Evolutionary conservation across 2,888 invertebrate species (phyloP).

Genomic region (Achlya flavicornis): DNA sequence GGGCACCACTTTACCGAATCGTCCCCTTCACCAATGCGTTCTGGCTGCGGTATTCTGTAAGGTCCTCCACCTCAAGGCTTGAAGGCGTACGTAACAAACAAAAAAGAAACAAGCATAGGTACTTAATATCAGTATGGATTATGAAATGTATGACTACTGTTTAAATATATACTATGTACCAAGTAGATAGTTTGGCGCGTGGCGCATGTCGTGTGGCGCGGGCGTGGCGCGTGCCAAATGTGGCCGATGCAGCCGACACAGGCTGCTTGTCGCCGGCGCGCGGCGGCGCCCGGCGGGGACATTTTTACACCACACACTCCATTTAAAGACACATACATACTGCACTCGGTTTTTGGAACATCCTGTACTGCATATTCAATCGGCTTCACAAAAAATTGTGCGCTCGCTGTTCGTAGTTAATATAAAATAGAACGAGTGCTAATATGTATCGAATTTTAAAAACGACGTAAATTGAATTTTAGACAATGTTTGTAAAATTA

Average conservation of each 20-base stretch:
- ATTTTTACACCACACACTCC: constrained; percentile 6
- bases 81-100: too few relatives aligned
- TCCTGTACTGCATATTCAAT: background rate
- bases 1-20: too few relatives aligned
- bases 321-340: constrained; percentile 5
- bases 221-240: background rate
- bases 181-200: background rate
- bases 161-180: background rate
- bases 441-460: background rate
- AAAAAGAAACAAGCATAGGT: too few relatives aligned
- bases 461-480: background rate
- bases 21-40: too few relatives aligned
- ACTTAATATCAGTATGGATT: too few relatives aligned
- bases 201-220: background rate
- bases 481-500: background rate
- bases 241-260: background rate
- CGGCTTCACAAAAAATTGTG: background rate
- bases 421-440: background rate
- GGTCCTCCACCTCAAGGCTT: too few relatives aligned
- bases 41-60: too few relatives aligned
- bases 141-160: background rate
- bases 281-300: background rate
- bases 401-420: background rate
- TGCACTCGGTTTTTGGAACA: constrained; percentile 1
- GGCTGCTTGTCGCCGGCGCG: background rate